These are phyloP conservation scores for Micrastur ruficollis DNA, from an alignment of 2,797 vertebrate species.

Conservation along the genomic window DNA sequence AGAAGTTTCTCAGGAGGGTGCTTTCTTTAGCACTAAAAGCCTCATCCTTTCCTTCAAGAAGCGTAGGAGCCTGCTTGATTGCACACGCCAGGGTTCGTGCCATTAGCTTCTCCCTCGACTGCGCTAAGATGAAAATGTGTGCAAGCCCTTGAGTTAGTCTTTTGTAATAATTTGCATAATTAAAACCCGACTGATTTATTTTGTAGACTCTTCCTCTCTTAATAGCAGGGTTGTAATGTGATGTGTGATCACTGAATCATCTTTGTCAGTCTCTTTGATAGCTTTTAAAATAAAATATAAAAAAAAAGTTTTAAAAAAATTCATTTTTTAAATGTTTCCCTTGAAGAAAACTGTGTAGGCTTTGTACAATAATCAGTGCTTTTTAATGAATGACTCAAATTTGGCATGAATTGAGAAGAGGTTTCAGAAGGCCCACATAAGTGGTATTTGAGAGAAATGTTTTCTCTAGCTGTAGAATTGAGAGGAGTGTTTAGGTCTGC, in stretches of 20 bases:
- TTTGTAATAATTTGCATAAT: background rate
- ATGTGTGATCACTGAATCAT: rapidly evolving
- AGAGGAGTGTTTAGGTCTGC: background rate
- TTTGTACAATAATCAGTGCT: background rate
- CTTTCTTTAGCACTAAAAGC: background rate
- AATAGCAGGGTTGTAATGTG: background rate
- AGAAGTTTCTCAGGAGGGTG: background rate
- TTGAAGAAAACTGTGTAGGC: background rate
- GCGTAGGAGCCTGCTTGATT: rapidly evolving
- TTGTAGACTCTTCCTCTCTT: background rate
- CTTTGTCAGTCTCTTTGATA: background rate
- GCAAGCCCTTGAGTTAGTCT: background rate
- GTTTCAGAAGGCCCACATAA: background rate
- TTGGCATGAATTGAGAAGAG: background rate
- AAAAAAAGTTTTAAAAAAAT: no score
- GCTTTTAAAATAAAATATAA: background rate
- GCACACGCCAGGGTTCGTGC: rapidly evolving
- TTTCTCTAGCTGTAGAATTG: background rate
- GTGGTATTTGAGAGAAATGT: background rate
- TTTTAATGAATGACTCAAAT: background rate
- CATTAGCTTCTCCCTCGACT: background rate
- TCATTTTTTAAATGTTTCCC: background rate
- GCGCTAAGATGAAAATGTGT: background rate
- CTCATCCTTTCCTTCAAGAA: background rate
- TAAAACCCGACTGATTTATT: background rate